phyloP scores from a whole-genome alignment of 1,140 invertebrate species.

The Sinella curviseta region DNA sequence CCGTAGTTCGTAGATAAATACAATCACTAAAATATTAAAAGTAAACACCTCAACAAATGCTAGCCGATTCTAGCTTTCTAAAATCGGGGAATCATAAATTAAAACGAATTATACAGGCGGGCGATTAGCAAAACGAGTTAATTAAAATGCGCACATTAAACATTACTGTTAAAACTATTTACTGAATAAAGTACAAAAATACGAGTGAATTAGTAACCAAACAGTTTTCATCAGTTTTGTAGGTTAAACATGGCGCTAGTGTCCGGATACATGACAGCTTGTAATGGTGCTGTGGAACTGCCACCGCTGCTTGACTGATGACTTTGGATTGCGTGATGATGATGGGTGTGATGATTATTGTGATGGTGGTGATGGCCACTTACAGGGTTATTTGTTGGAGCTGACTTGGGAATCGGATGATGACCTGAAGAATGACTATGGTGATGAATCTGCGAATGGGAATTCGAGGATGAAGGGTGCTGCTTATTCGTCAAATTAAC shows the following conservation, averaged over 20 bases:
- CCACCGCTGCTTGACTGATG: background rate
- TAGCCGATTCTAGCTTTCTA: too few species aligned
- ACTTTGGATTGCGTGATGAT: background rate
- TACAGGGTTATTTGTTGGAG: background rate
- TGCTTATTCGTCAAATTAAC: slow-evolving; percentile 27
- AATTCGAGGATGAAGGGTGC: background rate
- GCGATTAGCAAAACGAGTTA: too few species aligned
- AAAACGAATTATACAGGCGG: too few species aligned
- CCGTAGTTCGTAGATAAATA: too few species aligned
- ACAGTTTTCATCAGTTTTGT: background rate
- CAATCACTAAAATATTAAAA: too few species aligned
- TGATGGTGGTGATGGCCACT: background rate
- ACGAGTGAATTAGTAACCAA: too few species aligned
- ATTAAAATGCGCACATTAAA: too few species aligned
- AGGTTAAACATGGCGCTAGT: background rate
- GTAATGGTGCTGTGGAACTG: background rate
- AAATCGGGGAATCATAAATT: too few species aligned
- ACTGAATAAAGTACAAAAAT: too few species aligned
- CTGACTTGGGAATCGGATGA: background rate
- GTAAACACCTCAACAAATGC: too few species aligned
- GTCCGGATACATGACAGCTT: background rate
- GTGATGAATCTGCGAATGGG: background rate
- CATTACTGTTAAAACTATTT: too few species aligned
- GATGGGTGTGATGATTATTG: background rate
- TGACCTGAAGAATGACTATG: slow-evolving; percentile 8